Evolutionary conservation across 2,797 vertebrate genomes (phyloP), one percentile per base, ranked within the genome.

Genomic region (Borostomias antarcticus): DNA sequence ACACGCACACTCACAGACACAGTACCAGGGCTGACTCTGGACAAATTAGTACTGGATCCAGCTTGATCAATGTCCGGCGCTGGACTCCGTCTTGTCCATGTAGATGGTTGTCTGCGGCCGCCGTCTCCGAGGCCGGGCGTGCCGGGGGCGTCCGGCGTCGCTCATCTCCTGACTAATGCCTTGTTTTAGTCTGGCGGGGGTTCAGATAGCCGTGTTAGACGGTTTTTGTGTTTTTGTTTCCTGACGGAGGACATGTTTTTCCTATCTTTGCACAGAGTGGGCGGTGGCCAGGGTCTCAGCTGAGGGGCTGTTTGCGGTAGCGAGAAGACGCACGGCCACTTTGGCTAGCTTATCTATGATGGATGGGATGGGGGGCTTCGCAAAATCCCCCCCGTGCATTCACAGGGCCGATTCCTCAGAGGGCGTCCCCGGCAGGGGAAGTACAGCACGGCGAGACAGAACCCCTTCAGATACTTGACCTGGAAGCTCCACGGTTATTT

Each of bases 141-240:
- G 65, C 51, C 74, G 77, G 82, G 75, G 70, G 72, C 64, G 68
- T 70, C 77, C 67, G 79, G 69, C 72, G 77, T 79, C 84, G 90
- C 92, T 91, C 85, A 91, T 91, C 87, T 89, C 74, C 69, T 85
- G 86, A 85, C 80, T 76, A 86, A 88, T 86, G 78, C 68, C 69
- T 77, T 88, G 85, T 87, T 92, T 90, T 85, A 78, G 83, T 90
- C 83, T 78, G 64, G 47, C 52, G 66, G 72, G 78, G 78, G 85
- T 79, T 84, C 73, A 80, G 83, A 82, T 68, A 57, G 76, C 84
- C 69, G 61, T 86, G 86, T 90, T 87, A 90, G 87, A 86, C 77
- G 80, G 72, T n/a, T n/a, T n/a, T 7, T 3, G 48, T 17, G 2
- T 21, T 11, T 19, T 72, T 85, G 86, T 89, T 89, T 86, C 74